These are phyloP conservation scores for Polydrusus pterygomalis DNA, from an alignment of 2,888 invertebrate genomes.

Conservation along the genomic window DNA sequence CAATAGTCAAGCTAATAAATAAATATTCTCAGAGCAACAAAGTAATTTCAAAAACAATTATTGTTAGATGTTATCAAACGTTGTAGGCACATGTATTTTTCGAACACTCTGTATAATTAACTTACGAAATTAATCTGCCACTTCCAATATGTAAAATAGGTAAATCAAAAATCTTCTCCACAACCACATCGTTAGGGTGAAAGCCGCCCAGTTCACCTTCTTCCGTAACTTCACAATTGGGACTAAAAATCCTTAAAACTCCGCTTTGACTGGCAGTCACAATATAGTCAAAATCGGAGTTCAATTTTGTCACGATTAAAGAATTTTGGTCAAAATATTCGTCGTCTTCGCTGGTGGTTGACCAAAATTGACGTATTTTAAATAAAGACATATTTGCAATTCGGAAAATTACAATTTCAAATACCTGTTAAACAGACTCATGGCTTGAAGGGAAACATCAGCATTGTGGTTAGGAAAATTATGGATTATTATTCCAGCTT, in stretches of 20 bases:
- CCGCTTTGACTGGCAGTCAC: constrained; percentile 89
- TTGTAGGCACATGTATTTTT: too few species aligned
- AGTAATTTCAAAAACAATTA: too few species aligned
- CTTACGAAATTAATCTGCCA: constrained; percentile 91
- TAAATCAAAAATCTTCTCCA: constrained; percentile 84
- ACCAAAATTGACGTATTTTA: constrained; percentile 93
- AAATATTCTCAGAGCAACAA: too few species aligned
- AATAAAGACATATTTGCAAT: constrained; percentile 85
- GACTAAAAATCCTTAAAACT: constrained; percentile 84
- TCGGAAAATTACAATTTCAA: background rate
- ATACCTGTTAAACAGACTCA: background rate
- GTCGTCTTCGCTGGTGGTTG: constrained; percentile 79
- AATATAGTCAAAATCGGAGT: constrained; percentile 81
- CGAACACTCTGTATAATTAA: constrained; percentile 61
- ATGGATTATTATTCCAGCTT: constrained; percentile 26
- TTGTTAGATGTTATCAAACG: too few species aligned
- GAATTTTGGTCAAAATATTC: constrained; percentile 75
- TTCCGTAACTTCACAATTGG: constrained; percentile 73
- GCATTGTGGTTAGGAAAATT: constrained; percentile 20
- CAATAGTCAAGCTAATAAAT: too few species aligned
- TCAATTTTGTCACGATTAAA: constrained; percentile 73
- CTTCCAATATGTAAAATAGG: constrained; percentile 88
- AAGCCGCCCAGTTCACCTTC: constrained; percentile 70
- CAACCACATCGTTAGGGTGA: constrained; percentile 79
- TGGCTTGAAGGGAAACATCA: constrained; percentile 6